Evolutionary conservation across 2,888 invertebrate genomes (phyloP).

Genomic region (Ormyrus thymus): DNA sequence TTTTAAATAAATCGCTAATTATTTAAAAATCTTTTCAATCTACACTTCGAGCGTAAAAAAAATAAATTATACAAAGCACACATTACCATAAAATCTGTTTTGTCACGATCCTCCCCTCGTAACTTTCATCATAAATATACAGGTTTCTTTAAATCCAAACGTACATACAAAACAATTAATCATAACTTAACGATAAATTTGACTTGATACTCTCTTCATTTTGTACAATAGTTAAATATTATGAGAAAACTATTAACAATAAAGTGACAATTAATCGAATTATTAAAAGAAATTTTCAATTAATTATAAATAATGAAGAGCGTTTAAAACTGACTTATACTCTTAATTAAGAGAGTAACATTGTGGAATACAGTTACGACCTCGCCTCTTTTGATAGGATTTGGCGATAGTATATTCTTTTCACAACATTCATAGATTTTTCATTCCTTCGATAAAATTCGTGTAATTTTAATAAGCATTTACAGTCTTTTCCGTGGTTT

Average conservation of each 20-base stretch:
- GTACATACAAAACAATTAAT: conserved; percentile 50
- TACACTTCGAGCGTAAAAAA: conserved; percentile 45
- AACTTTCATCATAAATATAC: conserved; percentile 50
- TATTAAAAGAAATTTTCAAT: conserved; percentile 32
- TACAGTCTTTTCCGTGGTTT: conserved; percentile 64
- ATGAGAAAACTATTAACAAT: conserved; percentile 45
- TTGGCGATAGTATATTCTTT: conserved; percentile 18
- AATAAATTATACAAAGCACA: conserved; percentile 51
- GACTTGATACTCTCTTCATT: conserved; percentile 49
- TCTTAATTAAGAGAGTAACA: conserved; percentile 17
- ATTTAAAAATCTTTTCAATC: conserved; percentile 33
- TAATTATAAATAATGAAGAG: conserved; percentile 46
- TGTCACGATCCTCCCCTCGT: conserved; percentile 48
- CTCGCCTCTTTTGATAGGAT: conserved; percentile 32
- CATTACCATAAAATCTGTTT: conserved; percentile 43
- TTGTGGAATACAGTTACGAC: conserved; percentile 15
- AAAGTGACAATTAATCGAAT: conserved; percentile 34
- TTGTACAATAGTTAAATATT: conserved; percentile 53
- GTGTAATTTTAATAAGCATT: conserved; percentile 36
- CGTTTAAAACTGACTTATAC: conserved; percentile 47
- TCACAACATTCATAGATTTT: conserved; percentile 25
- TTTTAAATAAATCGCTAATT: conserved; percentile 35
- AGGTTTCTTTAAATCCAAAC: conserved; percentile 46
- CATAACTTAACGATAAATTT: conserved; percentile 47
- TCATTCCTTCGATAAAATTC: neutral